Evolutionary conservation across 2,888 invertebrate genomes (phyloP).

Genomic region (Watsonalla binaria): DNA sequence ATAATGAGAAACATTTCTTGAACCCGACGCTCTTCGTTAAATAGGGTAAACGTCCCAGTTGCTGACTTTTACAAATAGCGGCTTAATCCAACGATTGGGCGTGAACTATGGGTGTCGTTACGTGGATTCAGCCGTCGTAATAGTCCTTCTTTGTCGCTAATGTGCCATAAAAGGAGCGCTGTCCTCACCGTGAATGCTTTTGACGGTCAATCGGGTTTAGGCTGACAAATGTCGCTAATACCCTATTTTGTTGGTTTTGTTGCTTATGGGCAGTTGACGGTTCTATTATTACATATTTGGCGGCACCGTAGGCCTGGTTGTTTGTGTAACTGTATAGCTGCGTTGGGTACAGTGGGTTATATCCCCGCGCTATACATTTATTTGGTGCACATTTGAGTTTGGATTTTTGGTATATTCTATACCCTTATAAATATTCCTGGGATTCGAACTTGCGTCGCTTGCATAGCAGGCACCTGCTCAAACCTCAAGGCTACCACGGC

Average conservation of each 20-base stretch:
- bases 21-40: constrained; percentile 38
- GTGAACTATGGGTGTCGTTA: constrained; percentile 69
- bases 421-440: too few species aligned
- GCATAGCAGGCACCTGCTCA: too few species aligned
- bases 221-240: constrained; percentile 25
- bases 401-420: too few species aligned
- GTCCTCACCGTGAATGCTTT: constrained; percentile 38
- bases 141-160: constrained; percentile 65
- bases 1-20: constrained; percentile 33
- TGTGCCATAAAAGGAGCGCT: constrained; percentile 53
- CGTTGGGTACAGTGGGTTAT: too few species aligned
- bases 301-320: too few species aligned
- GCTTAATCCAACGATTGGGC: constrained; percentile 67
- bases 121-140: constrained; percentile 50
- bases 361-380: too few species aligned
- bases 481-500: too few species aligned
- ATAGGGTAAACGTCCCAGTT: constrained; percentile 53
- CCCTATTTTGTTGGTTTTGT: constrained; percentile 10
- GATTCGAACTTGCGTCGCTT: too few species aligned
- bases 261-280: too few species aligned
- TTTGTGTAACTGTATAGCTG: too few species aligned
- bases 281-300: too few species aligned
- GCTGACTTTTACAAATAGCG: constrained; percentile 60
- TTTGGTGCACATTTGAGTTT: too few species aligned
- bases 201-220: constrained; percentile 38